Evolutionary conservation across 2,888 invertebrate genomes (phyloP), one percentile per base, ranked within the genome.

Genomic region (Prosopocoilus inquinatus): DNA sequence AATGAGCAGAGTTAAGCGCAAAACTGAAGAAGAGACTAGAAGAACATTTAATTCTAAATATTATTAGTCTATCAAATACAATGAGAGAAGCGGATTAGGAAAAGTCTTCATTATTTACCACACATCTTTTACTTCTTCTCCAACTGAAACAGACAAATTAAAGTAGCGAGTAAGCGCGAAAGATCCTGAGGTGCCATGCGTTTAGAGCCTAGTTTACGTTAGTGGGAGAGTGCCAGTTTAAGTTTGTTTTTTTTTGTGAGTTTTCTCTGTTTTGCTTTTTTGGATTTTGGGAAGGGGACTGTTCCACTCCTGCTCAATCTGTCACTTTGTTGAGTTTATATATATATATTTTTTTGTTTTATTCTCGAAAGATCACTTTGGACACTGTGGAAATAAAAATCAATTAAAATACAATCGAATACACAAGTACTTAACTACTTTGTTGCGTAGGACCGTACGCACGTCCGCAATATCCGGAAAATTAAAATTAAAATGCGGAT

Each of bases 121-220:
- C 82, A 83, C 86, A 82, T 84, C 83, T 81, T 84, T 75, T 80
- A 87, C 86, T 79, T 78, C 80, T 76, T 87, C 87, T 81, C 84
- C 84, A 83, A 81, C 87, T 87, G 86, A 75, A 86, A 84, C 72
- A 75, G 69, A 73, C 52, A 62, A 62, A 58, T 57, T 43, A 47
- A 15, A 28, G 33, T 41, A 15, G 34, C 16, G 7, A 7, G 47
- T 53, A 41, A 53, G 53, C 41, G 15, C 39, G 11, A 28, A 41
- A 52, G 20, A 16, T 33, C 33, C n/a, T 13, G 32, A 20, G 20
- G 15, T 32, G 48, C 13, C 28, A 50, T 12, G 28, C 50, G n/a
- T 50, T 50, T 39, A 39, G n/a, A 9, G 28, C 20, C 20, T 28
- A 28, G 20, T 28, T 28, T 28, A 28, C 20, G 20, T 28, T 28